phyloP scores from a whole-genome alignment of 2,797 vertebrate species.

The Podargus strigoides region DNA sequence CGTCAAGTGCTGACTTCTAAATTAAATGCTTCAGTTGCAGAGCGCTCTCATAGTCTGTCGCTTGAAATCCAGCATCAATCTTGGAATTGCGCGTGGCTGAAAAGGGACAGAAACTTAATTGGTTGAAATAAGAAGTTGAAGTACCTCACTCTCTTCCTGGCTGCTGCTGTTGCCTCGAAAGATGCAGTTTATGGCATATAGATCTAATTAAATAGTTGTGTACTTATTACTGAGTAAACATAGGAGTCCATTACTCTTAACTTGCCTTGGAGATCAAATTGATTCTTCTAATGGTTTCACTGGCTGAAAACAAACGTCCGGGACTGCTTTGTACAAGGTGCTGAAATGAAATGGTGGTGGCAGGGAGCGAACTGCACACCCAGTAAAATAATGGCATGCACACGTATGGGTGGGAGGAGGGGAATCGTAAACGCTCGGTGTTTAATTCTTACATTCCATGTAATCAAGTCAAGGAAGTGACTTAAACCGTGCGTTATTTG shows the following conservation, averaged over 20 bases:
- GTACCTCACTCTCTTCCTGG: rapidly evolving
- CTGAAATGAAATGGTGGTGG: slow-evolving; percentile 1
- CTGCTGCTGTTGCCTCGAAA: not conserved
- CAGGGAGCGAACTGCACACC: not conserved
- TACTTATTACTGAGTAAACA: not conserved
- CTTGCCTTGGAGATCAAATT: slow-evolving; percentile 10
- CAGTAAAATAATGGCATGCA: not conserved
- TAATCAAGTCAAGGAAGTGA: not conserved
- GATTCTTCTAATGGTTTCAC: not conserved
- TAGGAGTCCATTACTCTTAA: not conserved
- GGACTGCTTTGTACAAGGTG: not conserved
- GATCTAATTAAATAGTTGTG: slow-evolving; percentile 21
- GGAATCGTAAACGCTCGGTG: not conserved
- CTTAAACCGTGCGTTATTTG: not conserved
- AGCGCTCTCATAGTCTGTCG: not conserved
- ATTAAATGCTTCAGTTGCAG: not conserved
- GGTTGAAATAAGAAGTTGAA: not conserved
- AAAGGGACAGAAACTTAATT: slow-evolving; percentile 14
- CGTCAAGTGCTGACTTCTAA: slow-evolving; percentile 39
- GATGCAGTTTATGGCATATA: not conserved
- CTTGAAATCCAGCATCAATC: not conserved
- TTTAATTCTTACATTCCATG: not conserved
- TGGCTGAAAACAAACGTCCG: not conserved
- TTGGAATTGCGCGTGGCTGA: not conserved
- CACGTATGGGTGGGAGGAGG: rapidly evolving